Conservation (phyloP, 2,113 vertebrate genomes). For the Rissa tridactyla region DNA sequence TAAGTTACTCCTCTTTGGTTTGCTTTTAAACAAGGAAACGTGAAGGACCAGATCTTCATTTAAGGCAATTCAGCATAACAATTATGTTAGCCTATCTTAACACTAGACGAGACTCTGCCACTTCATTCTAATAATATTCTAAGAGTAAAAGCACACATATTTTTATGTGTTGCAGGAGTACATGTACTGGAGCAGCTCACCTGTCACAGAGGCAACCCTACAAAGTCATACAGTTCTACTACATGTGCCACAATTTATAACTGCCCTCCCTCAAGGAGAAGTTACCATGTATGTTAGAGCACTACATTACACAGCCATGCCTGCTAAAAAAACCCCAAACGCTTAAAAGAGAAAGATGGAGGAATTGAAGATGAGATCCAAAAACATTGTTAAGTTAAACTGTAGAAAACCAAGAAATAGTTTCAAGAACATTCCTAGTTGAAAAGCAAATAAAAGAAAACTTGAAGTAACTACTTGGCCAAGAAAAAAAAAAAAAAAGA, state of each 20-base stretch:
- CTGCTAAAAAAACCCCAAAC: not conserved
- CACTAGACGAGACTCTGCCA: not conserved
- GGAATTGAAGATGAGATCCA: constrained; percentile 25
- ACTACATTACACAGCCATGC: not conserved
- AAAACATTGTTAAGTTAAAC: constrained; percentile 10
- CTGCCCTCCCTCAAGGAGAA: not conserved
- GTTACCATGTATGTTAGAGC: not conserved
- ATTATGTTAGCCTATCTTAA: not conserved
- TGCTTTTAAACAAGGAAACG: not conserved
- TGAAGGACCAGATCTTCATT: not conserved
- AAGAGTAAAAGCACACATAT: not conserved
- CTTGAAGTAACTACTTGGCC: not conserved
- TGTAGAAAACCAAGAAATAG: constrained; percentile 9
- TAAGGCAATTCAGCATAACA: not conserved
- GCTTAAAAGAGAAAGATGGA: constrained; percentile 19
- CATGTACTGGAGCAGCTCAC: not conserved
- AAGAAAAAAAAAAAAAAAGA: not conserved
- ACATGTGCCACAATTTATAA: not conserved
- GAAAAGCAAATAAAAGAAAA: constrained; percentile 17
- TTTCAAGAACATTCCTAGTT: constrained; percentile 57
- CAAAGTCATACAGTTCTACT: not conserved
- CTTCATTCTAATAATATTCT: not conserved
- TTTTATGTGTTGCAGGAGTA: not conserved
- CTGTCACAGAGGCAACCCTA: not conserved
- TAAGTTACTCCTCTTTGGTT: not conserved